phyloP scores from a whole-genome alignment of 2,888 invertebrate species.

The Tachina fera region DNA sequence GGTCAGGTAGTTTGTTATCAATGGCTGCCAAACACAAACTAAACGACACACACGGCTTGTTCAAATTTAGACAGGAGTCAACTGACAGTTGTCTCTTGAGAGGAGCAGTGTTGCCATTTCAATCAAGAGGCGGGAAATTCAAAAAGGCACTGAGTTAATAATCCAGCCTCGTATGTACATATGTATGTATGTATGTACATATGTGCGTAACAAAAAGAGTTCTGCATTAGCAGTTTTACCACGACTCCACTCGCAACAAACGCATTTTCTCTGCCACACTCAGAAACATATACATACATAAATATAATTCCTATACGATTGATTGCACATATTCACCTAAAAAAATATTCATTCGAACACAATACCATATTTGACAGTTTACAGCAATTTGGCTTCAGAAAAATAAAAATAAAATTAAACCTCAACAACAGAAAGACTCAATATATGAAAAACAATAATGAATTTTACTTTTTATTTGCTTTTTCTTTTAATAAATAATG shows the following conservation, averaged over 20 bases:
- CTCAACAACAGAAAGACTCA: constrained; percentile 15
- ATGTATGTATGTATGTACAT: no score
- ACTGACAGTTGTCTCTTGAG: no score
- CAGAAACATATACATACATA: constrained; percentile 32
- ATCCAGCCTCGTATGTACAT: no score
- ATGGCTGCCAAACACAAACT: no score
- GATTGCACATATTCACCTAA: constrained; percentile 70
- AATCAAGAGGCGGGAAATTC: no score
- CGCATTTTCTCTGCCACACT: constrained; percentile 12
- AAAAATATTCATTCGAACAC: constrained; percentile 18
- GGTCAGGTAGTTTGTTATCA: no score
- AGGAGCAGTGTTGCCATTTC: no score
- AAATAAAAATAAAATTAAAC: constrained; percentile 25
- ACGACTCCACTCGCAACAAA: constrained; percentile 20
- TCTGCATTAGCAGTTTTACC: constrained; percentile 40
- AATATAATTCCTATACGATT: constrained; percentile 50
- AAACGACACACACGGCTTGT: no score
- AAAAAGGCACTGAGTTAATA: no score
- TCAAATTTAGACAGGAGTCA: no score
- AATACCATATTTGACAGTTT: constrained; percentile 53
- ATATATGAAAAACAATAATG: constrained; percentile 47
- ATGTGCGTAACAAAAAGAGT: background rate
- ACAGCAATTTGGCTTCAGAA: constrained; percentile 51
- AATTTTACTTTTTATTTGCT: constrained; percentile 15
- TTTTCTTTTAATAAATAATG: background rate